These are phyloP conservation scores for Choristoneura rosaceana DNA, from an alignment of 2,888 invertebrate genomes.

Conservation along the genomic window DNA sequence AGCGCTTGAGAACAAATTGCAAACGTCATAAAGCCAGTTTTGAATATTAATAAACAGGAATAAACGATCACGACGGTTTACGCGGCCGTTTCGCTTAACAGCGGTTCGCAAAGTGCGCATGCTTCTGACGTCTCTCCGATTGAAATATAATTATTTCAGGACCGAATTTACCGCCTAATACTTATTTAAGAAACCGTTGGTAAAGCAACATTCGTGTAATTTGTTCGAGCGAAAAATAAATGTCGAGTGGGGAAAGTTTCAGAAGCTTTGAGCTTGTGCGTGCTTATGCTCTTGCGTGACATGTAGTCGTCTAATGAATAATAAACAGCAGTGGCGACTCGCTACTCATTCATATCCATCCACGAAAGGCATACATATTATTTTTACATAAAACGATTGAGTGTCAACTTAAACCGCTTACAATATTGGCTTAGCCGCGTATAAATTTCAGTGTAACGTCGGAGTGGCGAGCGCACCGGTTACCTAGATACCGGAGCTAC, in stretches of 20 bases:
- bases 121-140: constrained; percentile 59
- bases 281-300: constrained; percentile 79
- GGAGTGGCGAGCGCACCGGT: constrained; percentile 48
- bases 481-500: constrained; percentile 53
- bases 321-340: constrained; percentile 80
- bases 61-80: constrained; percentile 65
- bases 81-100: constrained; percentile 59
- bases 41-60: constrained; percentile 77
- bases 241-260: constrained; percentile 67
- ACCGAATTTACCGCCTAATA: constrained; percentile 37
- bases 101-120: constrained; percentile 63
- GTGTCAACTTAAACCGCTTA: constrained; percentile 64
- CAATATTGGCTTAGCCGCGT: constrained; percentile 62
- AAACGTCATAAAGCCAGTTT: constrained; percentile 74
- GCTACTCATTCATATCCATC: constrained; percentile 82
- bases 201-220: constrained; percentile 37
- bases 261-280: constrained; percentile 77
- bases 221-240: constrained; percentile 48
- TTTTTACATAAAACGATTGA: constrained; percentile 75
- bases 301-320: constrained; percentile 82
- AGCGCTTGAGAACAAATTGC: constrained; percentile 72
- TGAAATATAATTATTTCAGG: constrained; percentile 54
- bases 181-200: constrained; percentile 34
- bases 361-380: constrained; percentile 73
- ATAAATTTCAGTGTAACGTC: constrained; percentile 57